These are phyloP conservation scores for Eudyptes chrysolophus DNA, from an alignment of 2,113 vertebrate genomes.

Conservation along the genomic window DNA sequence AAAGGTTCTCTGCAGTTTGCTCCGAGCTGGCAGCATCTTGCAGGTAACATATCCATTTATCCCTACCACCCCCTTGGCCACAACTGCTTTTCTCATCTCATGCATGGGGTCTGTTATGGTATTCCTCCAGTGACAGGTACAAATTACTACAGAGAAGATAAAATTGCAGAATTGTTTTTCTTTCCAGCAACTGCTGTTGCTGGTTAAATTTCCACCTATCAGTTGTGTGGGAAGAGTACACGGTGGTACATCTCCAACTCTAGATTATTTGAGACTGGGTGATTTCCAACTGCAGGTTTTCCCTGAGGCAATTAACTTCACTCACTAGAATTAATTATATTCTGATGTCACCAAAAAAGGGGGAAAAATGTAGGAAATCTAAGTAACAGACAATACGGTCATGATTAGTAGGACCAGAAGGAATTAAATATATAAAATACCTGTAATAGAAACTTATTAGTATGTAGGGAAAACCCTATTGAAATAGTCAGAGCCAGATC, in stretches of 20 bases:
- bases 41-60: accelerated
- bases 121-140: background rate
- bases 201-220: background rate
- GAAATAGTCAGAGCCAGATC: background rate
- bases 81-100: background rate
- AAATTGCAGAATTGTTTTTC: slow-evolving; percentile 30
- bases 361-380: background rate
- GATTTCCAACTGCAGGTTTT: background rate
- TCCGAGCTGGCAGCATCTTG: background rate
- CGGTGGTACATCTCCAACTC: background rate
- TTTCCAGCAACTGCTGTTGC: background rate
- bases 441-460: background rate
- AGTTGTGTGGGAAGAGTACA: background rate
- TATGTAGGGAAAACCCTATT: background rate
- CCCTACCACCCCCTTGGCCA: background rate
- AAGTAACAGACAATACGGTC: background rate
- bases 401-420: background rate
- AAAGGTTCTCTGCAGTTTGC: background rate
- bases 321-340: background rate
- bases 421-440: background rate
- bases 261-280: background rate
- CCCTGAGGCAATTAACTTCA: background rate
- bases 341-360: background rate
- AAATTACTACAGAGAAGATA: slow-evolving; percentile 23
- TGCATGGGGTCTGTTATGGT: background rate